Base-by-base conservation (phyloP, 2,888 invertebrate genomes). In the Pseudococcus viburni region DNA sequence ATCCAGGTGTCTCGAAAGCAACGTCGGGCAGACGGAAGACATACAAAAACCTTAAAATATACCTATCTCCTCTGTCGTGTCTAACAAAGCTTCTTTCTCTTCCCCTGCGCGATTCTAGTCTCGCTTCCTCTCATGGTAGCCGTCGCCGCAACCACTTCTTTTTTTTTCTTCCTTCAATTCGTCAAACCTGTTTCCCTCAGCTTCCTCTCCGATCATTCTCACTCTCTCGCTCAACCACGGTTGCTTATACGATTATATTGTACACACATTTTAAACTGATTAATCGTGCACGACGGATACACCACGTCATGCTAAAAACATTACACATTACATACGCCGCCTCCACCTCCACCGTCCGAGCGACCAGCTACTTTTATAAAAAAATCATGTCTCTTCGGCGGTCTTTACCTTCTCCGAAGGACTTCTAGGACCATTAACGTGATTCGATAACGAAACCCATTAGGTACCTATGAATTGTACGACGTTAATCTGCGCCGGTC, bases 171-270 rank as follows among this genome's bases (percentile, higher is more conserved):
- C 64, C 64, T 64, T 64, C 64, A 22, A 64, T 64, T 64, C 64
- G 64, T 64, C 64, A 64, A 64, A 64, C 64, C 64, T 22, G 64
- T 64, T 64, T 64, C 22, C 15, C 12, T 64, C 19, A 64, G 64
- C 64, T 64, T 64, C 64, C 64, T 64, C 64, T 64, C 64, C 64
- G 9, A 22, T 64, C 64, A 22, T 19, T 22, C 64, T 64, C 64
- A 22, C 19, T 22, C 22, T 9, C 64, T 22, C 64, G 6, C 64
- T 22, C 22, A 64, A 64, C 64, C 12, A 64, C 19, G 64, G 64
- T 64, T 64, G 64, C 64, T 64, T 64, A 64, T 64, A 64, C 64
- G 64, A 64, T 64, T 64, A 64, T 64, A 64, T 64, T 64, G 64
- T 64, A 64, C 64, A 64, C 64, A 64, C 64, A 64, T 64, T 64